Evolutionary conservation across 2,888 invertebrate species (phyloP).

Genomic region (Saturnia japonica): DNA sequence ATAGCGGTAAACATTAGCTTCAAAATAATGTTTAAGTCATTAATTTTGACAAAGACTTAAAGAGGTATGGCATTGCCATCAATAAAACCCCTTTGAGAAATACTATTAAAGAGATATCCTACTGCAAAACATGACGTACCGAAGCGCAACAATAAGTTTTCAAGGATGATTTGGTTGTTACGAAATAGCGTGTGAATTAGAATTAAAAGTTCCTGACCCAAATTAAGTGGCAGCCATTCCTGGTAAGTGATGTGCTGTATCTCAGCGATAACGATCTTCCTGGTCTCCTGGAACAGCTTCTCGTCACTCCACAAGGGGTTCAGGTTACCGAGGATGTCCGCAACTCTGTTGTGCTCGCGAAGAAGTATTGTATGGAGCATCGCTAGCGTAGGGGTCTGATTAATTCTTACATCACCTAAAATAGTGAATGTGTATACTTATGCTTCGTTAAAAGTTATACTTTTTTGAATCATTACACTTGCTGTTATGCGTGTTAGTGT

Average conservation of each 20-base stretch:
- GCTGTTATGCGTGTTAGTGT: no score
- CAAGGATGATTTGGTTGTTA: not conserved
- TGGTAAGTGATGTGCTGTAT: constrained; percentile 83
- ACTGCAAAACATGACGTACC: no score
- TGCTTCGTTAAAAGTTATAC: no score
- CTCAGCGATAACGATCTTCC: constrained; percentile 79
- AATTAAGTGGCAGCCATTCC: constrained; percentile 81
- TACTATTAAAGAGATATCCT: no score
- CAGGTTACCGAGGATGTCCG: constrained; percentile 67
- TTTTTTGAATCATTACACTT: no score
- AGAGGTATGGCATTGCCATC: no score
- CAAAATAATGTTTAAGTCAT: no score
- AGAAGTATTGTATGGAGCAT: constrained; percentile 77
- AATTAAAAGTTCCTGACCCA: constrained; percentile 65
- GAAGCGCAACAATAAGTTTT: no score
- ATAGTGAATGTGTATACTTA: not conserved
- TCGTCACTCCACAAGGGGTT: constrained; percentile 84
- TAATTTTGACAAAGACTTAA: no score
- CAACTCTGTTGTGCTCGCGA: constrained; percentile 82
- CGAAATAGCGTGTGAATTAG: not conserved
- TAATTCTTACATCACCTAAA: constrained; percentile 77
- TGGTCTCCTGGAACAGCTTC: constrained; percentile 79
- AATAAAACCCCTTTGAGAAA: no score
- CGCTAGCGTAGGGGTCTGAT: constrained; percentile 80
- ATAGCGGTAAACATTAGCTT: no score